These are phyloP conservation scores for Semibalanus balanoides DNA, from an alignment of 1,140 invertebrate genomes.

Conservation along the genomic window DNA sequence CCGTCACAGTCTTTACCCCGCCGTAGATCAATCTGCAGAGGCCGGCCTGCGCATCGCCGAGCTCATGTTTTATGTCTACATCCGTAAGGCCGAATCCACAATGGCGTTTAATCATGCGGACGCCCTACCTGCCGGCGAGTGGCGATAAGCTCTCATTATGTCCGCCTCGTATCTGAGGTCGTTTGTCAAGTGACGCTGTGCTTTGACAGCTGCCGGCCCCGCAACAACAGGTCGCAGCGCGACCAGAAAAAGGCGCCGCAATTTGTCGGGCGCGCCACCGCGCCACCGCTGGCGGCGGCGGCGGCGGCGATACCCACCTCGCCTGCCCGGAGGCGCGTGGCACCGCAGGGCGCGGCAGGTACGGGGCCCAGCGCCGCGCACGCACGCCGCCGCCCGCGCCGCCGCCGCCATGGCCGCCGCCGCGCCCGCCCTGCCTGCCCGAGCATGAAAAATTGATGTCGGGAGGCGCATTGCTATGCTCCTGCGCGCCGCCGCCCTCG, in stretches of 20 bases:
- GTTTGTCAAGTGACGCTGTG: background rate
- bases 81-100: background rate
- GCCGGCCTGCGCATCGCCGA: no score
- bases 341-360: no score
- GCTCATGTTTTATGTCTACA: background rate
- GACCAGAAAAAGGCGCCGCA: background rate
- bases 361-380: no score
- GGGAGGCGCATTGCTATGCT: background rate
- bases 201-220: background rate
- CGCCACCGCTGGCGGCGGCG: no score
- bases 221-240: background rate
- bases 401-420: no score
- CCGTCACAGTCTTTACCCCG: no score
- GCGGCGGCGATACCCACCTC: background rate
- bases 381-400: no score
- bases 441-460: background rate
- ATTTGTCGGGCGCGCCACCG: background rate
- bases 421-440: no score
- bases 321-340: no score
- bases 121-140: background rate
- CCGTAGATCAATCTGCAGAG: no score
- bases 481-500: no score
- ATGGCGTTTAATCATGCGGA: background rate
- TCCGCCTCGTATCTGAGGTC: background rate
- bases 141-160: background rate